phyloP scores from a whole-genome alignment of 2,888 invertebrate species.

The Eumerus sabulonum region DNA sequence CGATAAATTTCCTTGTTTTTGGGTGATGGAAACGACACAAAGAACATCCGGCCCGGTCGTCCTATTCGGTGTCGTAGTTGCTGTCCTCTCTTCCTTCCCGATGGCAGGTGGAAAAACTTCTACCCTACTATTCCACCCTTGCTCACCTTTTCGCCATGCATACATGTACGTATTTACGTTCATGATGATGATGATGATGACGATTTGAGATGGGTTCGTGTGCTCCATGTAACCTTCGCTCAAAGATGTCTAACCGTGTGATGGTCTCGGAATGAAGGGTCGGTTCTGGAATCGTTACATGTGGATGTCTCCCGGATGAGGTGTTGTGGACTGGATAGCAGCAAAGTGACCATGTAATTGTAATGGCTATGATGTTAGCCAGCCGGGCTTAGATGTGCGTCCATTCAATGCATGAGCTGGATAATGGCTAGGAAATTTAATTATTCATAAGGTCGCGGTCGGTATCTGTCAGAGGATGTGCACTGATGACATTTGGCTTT shows the following conservation, averaged over 20 bases:
- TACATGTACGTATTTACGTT: no score
- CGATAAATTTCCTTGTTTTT: conserved; percentile 67
- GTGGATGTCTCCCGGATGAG: no score
- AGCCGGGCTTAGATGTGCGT: conserved; percentile 43
- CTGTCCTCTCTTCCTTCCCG: conserved; percentile 1
- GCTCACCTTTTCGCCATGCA: conserved; percentile 30
- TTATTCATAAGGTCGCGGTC: conserved; percentile 54
- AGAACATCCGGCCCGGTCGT: conserved; percentile 51
- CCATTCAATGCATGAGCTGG: conserved; percentile 5
- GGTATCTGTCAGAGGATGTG: conserved; percentile 13
- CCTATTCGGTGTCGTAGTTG: conserved; percentile 15
- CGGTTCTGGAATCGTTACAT: no score
- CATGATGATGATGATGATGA: conserved; percentile 49
- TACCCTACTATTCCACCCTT: conserved; percentile 32
- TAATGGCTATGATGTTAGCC: conserved; percentile 24
- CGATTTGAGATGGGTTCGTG: conserved; percentile 4
- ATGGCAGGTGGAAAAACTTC: conserved; percentile 52
- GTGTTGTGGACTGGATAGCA: conserved; percentile 15
- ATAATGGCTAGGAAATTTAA: conserved; percentile 30
- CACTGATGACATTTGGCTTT: conserved; percentile 45
- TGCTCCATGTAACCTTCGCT: no score
- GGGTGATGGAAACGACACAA: conserved; percentile 63
- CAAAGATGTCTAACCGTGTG: no score
- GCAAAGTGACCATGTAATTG: conserved; percentile 59
- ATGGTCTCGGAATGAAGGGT: no score